Evolutionary conservation across 92 coral and sea anemone genomes (phyloP).

Genomic region (Parazoanthus atlanticus): DNA sequence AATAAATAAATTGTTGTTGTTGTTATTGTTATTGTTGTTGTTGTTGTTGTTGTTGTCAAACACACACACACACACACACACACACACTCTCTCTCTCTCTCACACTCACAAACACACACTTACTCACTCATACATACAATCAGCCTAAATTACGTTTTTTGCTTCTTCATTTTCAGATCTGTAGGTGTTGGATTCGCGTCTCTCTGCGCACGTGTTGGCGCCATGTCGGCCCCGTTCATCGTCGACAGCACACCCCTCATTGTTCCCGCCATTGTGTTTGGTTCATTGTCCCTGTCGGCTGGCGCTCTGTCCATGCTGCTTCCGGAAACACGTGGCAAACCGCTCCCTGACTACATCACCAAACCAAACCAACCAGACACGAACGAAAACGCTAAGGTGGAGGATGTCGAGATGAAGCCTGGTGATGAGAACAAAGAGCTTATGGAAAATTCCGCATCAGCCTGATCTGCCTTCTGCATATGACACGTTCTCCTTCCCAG

Average conservation of each 20-base stretch:
- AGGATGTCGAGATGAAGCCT: background rate
- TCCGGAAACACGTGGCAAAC: conserved; percentile 91
- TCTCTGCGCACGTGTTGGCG: conserved; percentile 88
- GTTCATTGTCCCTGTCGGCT: conserved; percentile 78
- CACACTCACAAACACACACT: no score
- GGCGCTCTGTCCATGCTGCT: conserved; percentile 77
- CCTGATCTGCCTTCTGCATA: background rate
- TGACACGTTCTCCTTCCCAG: no score
- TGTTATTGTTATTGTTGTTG: no score
- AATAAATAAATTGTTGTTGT: no score
- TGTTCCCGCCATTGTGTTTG: conserved; percentile 86
- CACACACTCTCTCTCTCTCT: no score
- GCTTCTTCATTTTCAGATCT: conserved; percentile 55
- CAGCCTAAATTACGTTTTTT: background rate
- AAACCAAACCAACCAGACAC: conserved; percentile 14
- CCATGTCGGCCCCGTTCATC: conserved; percentile 92
- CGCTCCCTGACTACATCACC: conserved; percentile 80
- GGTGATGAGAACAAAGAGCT: background rate
- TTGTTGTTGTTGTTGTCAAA: no score
- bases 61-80: no score
- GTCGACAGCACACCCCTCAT: conserved; percentile 89
- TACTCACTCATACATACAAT: background rate
- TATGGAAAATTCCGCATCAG: background rate
- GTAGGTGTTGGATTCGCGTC: conserved; percentile 94
- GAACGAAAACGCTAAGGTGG: background rate